Percentiles rank a stretch among this genome's conserved stretches.
Conservation (phyloP, 2,797 vertebrate genomes). For the Choloepus didactylus region DNA sequence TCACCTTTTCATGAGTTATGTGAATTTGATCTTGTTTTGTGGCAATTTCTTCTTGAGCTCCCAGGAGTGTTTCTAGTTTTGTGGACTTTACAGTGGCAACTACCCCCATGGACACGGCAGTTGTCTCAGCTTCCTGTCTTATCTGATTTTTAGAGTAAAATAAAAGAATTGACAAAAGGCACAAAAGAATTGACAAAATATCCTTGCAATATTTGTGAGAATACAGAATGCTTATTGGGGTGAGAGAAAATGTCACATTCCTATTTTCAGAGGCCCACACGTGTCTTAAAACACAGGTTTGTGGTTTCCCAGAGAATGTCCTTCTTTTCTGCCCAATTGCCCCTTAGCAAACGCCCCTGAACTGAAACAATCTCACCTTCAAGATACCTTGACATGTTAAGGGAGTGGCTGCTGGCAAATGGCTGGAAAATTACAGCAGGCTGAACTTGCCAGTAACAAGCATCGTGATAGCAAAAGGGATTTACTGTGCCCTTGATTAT, state of each 20-base stretch:
- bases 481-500: not conserved
- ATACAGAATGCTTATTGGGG: not conserved
- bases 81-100: conserved; percentile 77
- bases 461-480: not conserved
- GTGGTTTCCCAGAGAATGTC: not conserved
- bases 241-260: conserved; percentile 37
- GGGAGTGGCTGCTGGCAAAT: not conserved
- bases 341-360: not conserved
- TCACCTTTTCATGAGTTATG: conserved; percentile 89
- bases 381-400: not conserved
- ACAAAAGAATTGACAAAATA: not conserved
- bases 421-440: not conserved
- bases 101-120: conserved; percentile 76
- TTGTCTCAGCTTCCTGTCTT: conserved; percentile 86
- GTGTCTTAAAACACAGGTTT: not conserved
- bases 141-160: conserved; percentile 85
- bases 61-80: conserved; percentile 76
- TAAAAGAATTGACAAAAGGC: conserved; percentile 71
- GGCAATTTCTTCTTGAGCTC: conserved; percentile 85
- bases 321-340: not conserved
- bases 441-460: not conserved
- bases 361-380: not conserved
- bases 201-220: not conserved
- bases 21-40: conserved; percentile 85
- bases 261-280: not conserved